Evolutionary conservation across 64 coral and sea anemone species (phyloP).

Genomic region (Acropora yongei): DNA sequence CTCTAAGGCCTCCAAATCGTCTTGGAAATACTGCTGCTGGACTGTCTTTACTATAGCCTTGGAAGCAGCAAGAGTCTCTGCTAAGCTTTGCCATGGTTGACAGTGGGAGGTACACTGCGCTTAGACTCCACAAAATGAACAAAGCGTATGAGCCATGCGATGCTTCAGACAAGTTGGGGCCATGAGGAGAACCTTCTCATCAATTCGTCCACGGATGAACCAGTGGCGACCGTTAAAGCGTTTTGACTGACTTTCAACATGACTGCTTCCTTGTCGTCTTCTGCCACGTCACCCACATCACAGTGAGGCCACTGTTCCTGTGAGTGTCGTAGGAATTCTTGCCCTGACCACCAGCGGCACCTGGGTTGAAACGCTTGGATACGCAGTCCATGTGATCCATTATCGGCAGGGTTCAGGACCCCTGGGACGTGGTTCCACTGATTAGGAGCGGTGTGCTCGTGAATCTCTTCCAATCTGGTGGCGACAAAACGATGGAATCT

Average conservation of each 20-base stretch:
- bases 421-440: conserved; percentile 31
- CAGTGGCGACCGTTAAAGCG: not conserved
- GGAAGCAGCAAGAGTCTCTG: not conserved
- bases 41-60: not conserved
- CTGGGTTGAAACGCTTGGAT: conserved; percentile 25
- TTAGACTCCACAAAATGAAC: not conserved
- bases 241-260: not conserved
- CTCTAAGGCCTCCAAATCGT: not conserved
- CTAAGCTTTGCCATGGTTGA: not conserved
- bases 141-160: conserved; percentile 23
- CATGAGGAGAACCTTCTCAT: conserved; percentile 16
- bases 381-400: conserved; percentile 17
- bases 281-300: conserved; percentile 10
- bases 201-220: not conserved
- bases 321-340: conserved; percentile 15
- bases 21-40: conserved; percentile 14
- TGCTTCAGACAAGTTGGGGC: not conserved
- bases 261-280: conserved; percentile 49
- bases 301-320: conserved; percentile 14
- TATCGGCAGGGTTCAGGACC: conserved; percentile 3
- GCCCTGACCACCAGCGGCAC: conserved; percentile 51
- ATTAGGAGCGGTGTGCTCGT: conserved; percentile 1
- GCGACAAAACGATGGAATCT: conserved; percentile 47
- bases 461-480: conserved; percentile 41
- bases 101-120: not conserved